Conservation (phyloP, 2,888 invertebrate genomes). For the Cyaniris semiargus region DNA sequence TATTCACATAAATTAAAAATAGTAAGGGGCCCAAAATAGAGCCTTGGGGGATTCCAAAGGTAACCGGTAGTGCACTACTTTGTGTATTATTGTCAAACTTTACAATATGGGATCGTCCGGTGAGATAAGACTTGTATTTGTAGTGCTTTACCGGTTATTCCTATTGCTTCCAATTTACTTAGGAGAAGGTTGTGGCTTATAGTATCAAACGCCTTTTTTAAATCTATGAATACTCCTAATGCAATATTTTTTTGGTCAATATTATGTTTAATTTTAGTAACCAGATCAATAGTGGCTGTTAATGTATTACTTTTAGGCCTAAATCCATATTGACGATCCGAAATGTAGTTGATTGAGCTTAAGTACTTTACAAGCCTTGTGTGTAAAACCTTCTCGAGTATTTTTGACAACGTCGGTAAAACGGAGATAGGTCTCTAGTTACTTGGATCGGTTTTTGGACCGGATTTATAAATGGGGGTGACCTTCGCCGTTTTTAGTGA, state of each 20-base stretch:
- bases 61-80: not conserved
- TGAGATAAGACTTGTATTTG: not conserved
- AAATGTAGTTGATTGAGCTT: not conserved
- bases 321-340: not conserved
- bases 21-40: slow-evolving; percentile 33
- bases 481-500: too few relatives aligned
- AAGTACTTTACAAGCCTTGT: not conserved
- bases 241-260: not conserved
- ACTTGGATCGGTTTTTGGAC: slow-evolving; percentile 5
- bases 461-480: slow-evolving; percentile 18
- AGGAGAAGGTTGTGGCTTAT: not conserved
- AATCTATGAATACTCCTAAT: slow-evolving; percentile 1
- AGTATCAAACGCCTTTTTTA: slow-evolving; percentile 22
- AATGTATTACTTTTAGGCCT: not conserved
- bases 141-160: not conserved
- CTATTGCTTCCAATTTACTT: not conserved
- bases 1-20: slow-evolving; percentile 34
- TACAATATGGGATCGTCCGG: not conserved
- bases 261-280: not conserved
- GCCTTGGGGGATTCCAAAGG: slow-evolving; percentile 17
- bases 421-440: slow-evolving; percentile 25
- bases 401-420: slow-evolving; percentile 8
- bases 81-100: not conserved
- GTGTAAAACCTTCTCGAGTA: slow-evolving; percentile 9
- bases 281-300: not conserved